Conservation (phyloP, 64 coral and sea anemone species). For the Porites lutea region DNA sequence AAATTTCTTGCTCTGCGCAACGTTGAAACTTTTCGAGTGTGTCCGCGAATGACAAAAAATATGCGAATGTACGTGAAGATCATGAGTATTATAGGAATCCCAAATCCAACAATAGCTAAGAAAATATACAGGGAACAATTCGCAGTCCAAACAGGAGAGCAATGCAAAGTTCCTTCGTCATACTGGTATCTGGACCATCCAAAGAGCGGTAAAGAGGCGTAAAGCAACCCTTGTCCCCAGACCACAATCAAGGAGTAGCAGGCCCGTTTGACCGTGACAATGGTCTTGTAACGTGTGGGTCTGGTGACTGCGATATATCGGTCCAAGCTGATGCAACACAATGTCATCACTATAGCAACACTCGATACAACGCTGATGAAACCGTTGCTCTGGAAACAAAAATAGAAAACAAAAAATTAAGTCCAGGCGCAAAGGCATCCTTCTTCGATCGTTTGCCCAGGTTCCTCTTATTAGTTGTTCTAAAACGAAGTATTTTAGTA, state of each 20-base stretch:
- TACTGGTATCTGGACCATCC: slow-evolving; percentile 86
- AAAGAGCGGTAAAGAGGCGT: slow-evolving; percentile 72
- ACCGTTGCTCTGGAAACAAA: slow-evolving; percentile 76
- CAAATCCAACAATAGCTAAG: slow-evolving; percentile 71
- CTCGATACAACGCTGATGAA: slow-evolving; percentile 81
- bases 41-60: slow-evolving; percentile 72
- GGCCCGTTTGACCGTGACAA: slow-evolving; percentile 78
- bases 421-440: no score
- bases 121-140: slow-evolving; percentile 75
- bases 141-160: slow-evolving; percentile 79
- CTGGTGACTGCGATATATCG: slow-evolving; percentile 88
- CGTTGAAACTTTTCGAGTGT: slow-evolving; percentile 72
- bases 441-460: no score
- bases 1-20: neutral
- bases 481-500: no score
- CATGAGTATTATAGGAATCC: slow-evolving; percentile 75
- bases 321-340: slow-evolving; percentile 89
- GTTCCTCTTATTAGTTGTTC: no score
- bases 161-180: slow-evolving; percentile 85
- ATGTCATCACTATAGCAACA: slow-evolving; percentile 71
- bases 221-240: slow-evolving; percentile 69
- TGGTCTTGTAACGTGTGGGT: slow-evolving; percentile 72
- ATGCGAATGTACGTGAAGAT: slow-evolving; percentile 87
- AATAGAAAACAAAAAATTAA: neutral
- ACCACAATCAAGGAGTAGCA: slow-evolving; percentile 51